Evolutionary conservation across 2,113 vertebrate species (phyloP).

Genomic region (Trogon melanurus): DNA sequence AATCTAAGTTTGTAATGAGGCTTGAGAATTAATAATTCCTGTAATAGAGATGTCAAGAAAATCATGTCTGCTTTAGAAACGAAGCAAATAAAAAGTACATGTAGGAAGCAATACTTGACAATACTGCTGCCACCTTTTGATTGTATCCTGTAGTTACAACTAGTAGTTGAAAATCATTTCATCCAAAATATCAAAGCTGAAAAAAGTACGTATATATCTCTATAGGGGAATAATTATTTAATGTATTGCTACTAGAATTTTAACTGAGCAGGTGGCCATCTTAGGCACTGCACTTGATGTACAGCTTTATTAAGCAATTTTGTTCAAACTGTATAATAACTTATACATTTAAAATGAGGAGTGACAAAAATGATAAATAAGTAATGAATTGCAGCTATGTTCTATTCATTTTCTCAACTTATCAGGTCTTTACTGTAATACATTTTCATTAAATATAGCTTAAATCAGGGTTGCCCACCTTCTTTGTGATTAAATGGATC

Average conservation of each 20-base stretch:
- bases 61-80: background rate
- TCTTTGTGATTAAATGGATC: background rate
- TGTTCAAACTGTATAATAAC: constrained; percentile 6
- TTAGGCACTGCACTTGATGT: background rate
- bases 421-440: background rate
- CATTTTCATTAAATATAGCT: background rate
- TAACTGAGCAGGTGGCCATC: background rate
- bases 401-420: constrained; percentile 14
- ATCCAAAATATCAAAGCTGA: background rate
- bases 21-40: background rate
- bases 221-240: background rate
- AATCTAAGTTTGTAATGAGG: background rate
- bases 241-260: background rate
- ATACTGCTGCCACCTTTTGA: constrained; percentile 61
- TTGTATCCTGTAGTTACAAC: constrained; percentile 17
- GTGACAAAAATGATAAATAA: constrained; percentile 55
- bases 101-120: background rate
- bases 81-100: background rate
- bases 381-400: constrained; percentile 13
- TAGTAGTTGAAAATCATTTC: background rate
- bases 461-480: background rate
- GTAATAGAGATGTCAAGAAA: background rate
- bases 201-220: background rate
- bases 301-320: background rate
- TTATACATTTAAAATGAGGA: constrained; percentile 24